Evolutionary conservation across 2,113 vertebrate species (phyloP), one percentile per base, ranked within the genome.

Genomic region (Cyanocitta stelleri): DNA sequence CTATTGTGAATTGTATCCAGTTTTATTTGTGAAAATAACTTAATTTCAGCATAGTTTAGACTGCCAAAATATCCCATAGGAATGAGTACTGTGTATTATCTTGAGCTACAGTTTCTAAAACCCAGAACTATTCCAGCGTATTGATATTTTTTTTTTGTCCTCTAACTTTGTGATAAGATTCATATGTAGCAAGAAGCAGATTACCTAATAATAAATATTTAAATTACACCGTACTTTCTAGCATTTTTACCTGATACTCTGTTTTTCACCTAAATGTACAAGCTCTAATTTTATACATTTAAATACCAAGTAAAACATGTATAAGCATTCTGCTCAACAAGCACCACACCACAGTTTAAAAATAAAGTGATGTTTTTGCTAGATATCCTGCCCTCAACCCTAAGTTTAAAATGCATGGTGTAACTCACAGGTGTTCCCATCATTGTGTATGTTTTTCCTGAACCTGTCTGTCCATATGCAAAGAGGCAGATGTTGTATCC

Each of bases 401-500:
- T 8, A 30, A 64, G 17, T 16, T 33, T 59, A 41, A 51, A 91
- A 89, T 54, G 10, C 86, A 73, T 33, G 16, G 19, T 72, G 17
- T 79, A 59, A 98, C 99, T 99, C 95, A 99, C 99, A 93, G 98
- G 98, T 48, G 99, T 99, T 49, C 99, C 99, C 98, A 99, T 99
- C 99, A 99, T 99, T 82, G 99, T 99, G 82, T 99, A 99, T 3
- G 99, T 99, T 97, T 99, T 99, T 81, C 99, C 99, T 75, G 99
- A 99, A 93, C 99, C 99, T 4, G 99, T 99, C 97, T 99, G 99
- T 75, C 99, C 99, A 72, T 99, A 99, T 14, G 99, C 99, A 98
- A 99, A 99, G 85, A 99, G 98, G 93, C 99, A 99, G 90, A 99
- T 99, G n/a, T 99, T 99, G 97, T 99, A 99, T 80, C 99, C 99